Evolutionary conservation across 1,140 invertebrate species (phyloP), one percentile per base, ranked within the genome.

Genomic region (Neuroterus valhalla): DNA sequence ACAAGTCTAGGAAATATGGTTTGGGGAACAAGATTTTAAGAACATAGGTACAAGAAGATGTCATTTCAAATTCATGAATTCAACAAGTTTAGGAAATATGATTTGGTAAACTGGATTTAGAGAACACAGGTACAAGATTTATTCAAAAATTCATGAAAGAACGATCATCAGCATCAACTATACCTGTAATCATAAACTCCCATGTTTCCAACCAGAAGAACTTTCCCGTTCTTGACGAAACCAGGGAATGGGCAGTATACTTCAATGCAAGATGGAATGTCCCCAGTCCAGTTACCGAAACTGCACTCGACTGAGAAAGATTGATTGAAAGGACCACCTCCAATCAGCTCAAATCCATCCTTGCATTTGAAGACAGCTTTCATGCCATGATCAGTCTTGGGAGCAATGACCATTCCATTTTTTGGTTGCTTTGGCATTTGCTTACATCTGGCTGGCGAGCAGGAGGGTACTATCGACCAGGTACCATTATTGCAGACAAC

Each of bases 201-300:
- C 96, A 99, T 98, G 83, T 98, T 97, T 3, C 98, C 98, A 2
- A 99, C 97, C 0, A 99, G 89, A 14, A 98, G 91, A 0, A 99
- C 96, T 87, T 97, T 96, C 10, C 98, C 98, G 82, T 98, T 95
- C 68, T 94, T 92, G 52, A 99, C 94, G 75, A 94, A 94, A 1
- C 98, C 98, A 17, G 98, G 98, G 87, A 97, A 98, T 0, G 96
- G 95, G 87, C 98, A 99, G 82, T 96, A 98, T 1, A 98, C 96
- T 92, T 98, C 96, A 84, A 95, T 91, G 84, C 97, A 98, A 72
- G 92, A 92, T 0, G 96, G 96, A 38, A 93, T 93, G 74, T 95
- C 94, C 0, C 96, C 95, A 11, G 94, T 96, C 98, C 98, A 99
- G 80, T 97, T 94, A 0, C 98, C 98, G 86, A 96, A 98, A 0